Conservation (phyloP, 2,888 invertebrate genomes). For the Spilarctia lutea region DNA sequence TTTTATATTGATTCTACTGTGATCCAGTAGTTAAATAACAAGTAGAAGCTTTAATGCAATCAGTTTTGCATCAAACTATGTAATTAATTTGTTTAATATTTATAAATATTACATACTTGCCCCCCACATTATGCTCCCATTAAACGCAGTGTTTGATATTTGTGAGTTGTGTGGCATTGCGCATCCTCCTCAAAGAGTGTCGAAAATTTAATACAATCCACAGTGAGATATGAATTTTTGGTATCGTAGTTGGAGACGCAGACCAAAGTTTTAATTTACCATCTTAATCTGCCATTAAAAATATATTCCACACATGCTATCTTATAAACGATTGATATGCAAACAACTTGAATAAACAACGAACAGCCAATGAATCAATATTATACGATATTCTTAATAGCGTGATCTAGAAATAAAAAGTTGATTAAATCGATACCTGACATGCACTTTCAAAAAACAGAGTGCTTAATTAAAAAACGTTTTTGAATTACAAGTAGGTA, state of each 20-base stretch:
- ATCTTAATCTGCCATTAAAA: too few species aligned
- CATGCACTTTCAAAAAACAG: slow-evolving; percentile 6
- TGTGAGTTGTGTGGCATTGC: too few species aligned
- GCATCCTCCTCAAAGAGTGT: too few species aligned
- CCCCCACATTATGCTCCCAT: too few species aligned
- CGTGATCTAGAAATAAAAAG: not conserved
- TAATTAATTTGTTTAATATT: not conserved
- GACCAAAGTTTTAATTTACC: too few species aligned
- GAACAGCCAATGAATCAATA: not conserved
- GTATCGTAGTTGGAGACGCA: too few species aligned
- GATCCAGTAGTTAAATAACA: not conserved
- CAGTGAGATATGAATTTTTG: not conserved
- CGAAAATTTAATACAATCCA: not conserved
- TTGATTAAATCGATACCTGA: not conserved
- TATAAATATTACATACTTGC: too few species aligned
- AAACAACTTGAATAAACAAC: not conserved
- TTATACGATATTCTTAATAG: not conserved
- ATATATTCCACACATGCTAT: not conserved
- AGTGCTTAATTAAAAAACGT: slow-evolving; percentile 12
- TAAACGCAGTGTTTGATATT: too few species aligned
- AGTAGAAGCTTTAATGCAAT: not conserved
- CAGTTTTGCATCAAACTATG: not conserved
- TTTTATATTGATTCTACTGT: slow-evolving; percentile 25
- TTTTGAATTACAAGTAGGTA: slow-evolving; percentile 8
- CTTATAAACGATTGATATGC: not conserved